Base-by-base conservation (phyloP, 2,888 invertebrate species). In the Erebia epiphron region DNA sequence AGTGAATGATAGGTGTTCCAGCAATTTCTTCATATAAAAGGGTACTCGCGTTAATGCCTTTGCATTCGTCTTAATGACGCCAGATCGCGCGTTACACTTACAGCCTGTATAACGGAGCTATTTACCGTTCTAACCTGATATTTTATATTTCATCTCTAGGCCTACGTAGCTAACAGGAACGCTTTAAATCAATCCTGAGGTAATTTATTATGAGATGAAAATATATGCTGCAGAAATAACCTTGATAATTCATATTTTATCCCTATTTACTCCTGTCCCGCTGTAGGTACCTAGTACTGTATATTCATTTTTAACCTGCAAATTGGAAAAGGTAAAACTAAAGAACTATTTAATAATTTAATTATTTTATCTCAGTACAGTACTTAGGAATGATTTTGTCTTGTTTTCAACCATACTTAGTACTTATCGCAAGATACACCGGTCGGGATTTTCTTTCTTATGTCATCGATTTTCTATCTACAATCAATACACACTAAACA, bases 61-160 rank as follows among this genome's bases (percentile, higher is more conserved):
- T 78, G 76, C 75, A 75, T 79, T 76, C 73, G 73, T 78, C 78
- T 76, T 80, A 80, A 80, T 78, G 80, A 78, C 79, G 77, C 75
- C 72, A 77, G 77, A 78, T 77, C 78, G 76, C 78, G 79, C 81
- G 81, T 81, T 83, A 85, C 80, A 84, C 79, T 82, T 79, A 73
- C 75, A 73, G 74, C 69, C 79, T 78, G 75, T 69, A 74, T 88
- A 89, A 89, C 89, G 88, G 89, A 75, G 74, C 80, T 72, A 78
- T 80, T 80, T 88, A 87, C 87, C 86, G 82, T 87, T 87, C 83
- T 75, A 73, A 78, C 76, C 76, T 78, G 81, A 83, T 86, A 88
- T 85, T 86, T 87, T 69, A 74, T 78, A 78, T 78, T 79, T 79
- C 76, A 79, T 78, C 71, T 69, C 71, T 72, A 49, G 56, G 63